These are phyloP conservation scores for Phrynocephalus vlangalii DNA, from an alignment of 2,797 vertebrate species.

Conservation along the genomic window DNA sequence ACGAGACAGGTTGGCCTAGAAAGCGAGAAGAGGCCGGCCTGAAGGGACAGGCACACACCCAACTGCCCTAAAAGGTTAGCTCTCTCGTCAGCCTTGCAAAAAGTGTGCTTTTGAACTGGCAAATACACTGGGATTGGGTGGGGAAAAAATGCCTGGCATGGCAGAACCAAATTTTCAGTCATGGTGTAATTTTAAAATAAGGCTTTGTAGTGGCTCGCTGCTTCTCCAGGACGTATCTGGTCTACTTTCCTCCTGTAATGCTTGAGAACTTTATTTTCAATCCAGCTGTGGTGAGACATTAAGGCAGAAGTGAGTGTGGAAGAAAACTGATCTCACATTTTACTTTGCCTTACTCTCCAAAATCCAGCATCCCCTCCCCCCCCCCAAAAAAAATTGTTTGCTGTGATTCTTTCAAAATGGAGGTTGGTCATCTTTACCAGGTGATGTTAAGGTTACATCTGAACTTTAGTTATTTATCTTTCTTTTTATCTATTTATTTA, in stretches of 20 bases:
- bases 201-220: conserved; percentile 51
- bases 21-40: conserved; percentile 53
- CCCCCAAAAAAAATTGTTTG: not conserved
- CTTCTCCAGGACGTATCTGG: conserved; percentile 56
- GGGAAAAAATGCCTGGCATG: conserved; percentile 69
- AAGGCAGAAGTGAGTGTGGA: not conserved
- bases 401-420: not conserved
- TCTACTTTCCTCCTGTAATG: conserved; percentile 35
- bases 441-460: conserved; percentile 15
- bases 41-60: conserved; percentile 39
- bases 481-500: too few species aligned
- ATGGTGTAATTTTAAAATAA: conserved; percentile 65
- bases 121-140: conserved; percentile 42
- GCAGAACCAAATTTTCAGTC: conserved; percentile 68
- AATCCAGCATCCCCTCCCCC: not conserved
- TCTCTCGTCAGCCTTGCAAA: conserved; percentile 42
- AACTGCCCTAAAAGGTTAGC: conserved; percentile 30
- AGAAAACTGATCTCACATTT: not conserved
- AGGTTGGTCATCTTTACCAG: not conserved
- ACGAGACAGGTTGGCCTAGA: conserved; percentile 57
- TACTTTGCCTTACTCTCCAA: not conserved
- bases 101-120: conserved; percentile 57
- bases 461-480: conserved; percentile 6
- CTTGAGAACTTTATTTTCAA: conserved; percentile 48
- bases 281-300: not conserved